Conservation (phyloP, 2,888 invertebrate genomes). For the Scaptomyza reducta region DNA sequence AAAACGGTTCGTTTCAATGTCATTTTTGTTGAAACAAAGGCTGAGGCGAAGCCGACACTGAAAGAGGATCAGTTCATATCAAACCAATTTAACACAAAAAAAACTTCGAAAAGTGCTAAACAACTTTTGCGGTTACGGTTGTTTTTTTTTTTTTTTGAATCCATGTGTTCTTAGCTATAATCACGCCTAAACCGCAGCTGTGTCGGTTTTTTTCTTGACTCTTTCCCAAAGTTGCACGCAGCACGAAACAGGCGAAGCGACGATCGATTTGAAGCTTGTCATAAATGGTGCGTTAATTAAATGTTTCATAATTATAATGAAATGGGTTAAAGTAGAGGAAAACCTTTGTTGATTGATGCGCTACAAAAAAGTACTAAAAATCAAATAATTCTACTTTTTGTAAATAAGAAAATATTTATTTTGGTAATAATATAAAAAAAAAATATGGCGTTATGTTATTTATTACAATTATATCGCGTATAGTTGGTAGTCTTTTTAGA, state of each 20-base stretch:
- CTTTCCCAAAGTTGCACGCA: conserved; percentile 57
- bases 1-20: conserved; percentile 57
- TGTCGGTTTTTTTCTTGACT: conserved; percentile 26
- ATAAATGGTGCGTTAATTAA: conserved; percentile 69
- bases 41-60: conserved; percentile 29
- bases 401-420: no score
- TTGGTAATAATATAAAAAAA: no score
- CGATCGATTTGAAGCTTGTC: conserved; percentile 43
- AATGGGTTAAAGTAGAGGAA: conserved; percentile 10
- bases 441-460: no score
- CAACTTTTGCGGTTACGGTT: conserved; percentile 65
- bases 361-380: conserved; percentile 1
- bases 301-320: conserved; percentile 53
- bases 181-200: conserved; percentile 59
- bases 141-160: conserved; percentile 21
- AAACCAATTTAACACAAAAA: conserved; percentile 35
- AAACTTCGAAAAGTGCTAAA: conserved; percentile 44
- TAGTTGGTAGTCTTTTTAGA: no score
- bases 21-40: conserved; percentile 50
- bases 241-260: conserved; percentile 28
- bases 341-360: background rate
- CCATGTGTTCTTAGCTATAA: conserved; percentile 41
- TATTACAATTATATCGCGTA: no score
- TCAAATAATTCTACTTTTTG: no score
- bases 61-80: conserved; percentile 45